Evolutionary conservation across 2,113 vertebrate species (phyloP), one percentile per base, ranked within the genome.

Genomic region (Brachionichthys hirsutus): DNA sequence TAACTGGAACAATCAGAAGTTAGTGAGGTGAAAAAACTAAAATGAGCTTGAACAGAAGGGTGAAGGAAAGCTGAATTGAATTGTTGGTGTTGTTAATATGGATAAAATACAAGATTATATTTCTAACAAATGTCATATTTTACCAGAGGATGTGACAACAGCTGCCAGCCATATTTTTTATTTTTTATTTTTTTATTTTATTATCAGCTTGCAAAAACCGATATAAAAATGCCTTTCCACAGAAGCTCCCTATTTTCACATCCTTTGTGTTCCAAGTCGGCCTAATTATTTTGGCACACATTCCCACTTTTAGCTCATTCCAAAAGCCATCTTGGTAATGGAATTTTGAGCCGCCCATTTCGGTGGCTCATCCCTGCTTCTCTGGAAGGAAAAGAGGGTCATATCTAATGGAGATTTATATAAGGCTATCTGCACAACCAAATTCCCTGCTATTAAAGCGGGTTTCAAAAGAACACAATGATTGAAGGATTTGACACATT

Each of bases 341-440:
- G 53, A 75, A 73, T 86, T 70, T 38, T 77, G 55, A 82, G 67
- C 22, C 20, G 2, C 62, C 51, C 61, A 70, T 71, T 83, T 54
- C 54, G 30, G 73, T 87, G 83, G 85, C 82, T 88, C 84, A 86
- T 78, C 62, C 54, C 62, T 65, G 67, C n/a, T 60, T 68, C 64
- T 30, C 55, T 80, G 62, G 69, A 79, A 76, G 68, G 62, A 75
- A 80, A 79, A 78, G 78, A 85, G 74, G 82, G 78, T 83, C 78
- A 72, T 54, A 82, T 76, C 66, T 82, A 76, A 84, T 54, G 30
- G 55, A 71, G 73, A 80, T 83, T 85, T 82, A 65, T 55, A 70
- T 70, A 54, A 77, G 70, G 74, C 58, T 63, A 66, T 75, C 62
- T 62, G 15, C 54, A 61, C 71, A 46, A 61, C 64, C 69, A 65